A percentile compares a stretch with the other conserved stretches of the same genome.
These are phyloP conservation scores for Celastrina argiolus DNA, from an alignment of 2,888 invertebrate genomes.

Conservation along the genomic window DNA sequence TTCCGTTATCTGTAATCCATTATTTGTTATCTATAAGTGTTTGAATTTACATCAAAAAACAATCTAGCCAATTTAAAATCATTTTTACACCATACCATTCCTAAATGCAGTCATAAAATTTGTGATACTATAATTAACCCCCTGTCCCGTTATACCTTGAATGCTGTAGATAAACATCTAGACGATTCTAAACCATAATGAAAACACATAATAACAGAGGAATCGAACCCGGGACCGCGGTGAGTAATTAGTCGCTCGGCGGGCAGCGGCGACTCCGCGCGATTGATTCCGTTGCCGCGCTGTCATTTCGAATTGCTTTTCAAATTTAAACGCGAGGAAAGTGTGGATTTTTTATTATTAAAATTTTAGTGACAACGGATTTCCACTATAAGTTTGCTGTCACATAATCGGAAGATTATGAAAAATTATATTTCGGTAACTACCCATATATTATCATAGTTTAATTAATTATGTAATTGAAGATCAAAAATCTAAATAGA, in stretches of 20 bases:
- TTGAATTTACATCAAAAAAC: too few species aligned
- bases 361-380: not conserved
- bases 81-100: too few species aligned
- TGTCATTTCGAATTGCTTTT: conserved; percentile 64
- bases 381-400: too few species aligned
- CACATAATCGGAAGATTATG: too few species aligned
- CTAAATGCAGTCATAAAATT: too few species aligned
- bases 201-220: conserved; percentile 52
- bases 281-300: conserved; percentile 67
- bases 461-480: not conserved
- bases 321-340: conserved; percentile 38
- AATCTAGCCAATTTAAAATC: too few species aligned
- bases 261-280: conserved; percentile 42
- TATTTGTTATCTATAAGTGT: too few species aligned
- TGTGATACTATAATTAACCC: too few species aligned
- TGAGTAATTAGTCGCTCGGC: conserved; percentile 48
- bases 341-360: conserved; percentile 33
- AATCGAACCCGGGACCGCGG: conserved; percentile 37
- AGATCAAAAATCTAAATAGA: too few species aligned
- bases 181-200: conserved; percentile 24
- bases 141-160: not conserved
- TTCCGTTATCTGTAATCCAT: too few species aligned
- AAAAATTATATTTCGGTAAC: too few species aligned
- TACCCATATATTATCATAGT: not conserved
- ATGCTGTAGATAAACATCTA: too few species aligned